Evolutionary conservation across 2,113 vertebrate species (phyloP).

Genomic region (Archilochus colubris): DNA sequence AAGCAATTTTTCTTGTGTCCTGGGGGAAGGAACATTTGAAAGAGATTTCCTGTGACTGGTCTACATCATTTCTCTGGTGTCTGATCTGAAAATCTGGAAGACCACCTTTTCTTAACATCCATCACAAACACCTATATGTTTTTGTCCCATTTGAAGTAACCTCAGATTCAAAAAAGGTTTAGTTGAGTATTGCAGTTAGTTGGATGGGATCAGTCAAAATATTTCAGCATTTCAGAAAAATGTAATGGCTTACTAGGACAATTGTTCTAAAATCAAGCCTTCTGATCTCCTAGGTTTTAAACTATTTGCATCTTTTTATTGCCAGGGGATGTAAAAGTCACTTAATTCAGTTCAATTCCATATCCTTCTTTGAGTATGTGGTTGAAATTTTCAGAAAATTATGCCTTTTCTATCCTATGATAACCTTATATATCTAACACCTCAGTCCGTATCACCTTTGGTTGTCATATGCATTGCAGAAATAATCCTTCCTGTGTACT

Average conservation of each 20-base stretch:
- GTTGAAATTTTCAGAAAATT: not conserved
- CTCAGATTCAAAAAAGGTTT: not conserved
- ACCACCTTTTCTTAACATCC: not conserved
- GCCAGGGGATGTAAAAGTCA: not conserved
- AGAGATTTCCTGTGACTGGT: constrained; percentile 66
- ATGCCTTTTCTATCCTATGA: not conserved
- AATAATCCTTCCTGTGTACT: not conserved
- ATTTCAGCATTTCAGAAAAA: not conserved
- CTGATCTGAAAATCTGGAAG: constrained; percentile 28
- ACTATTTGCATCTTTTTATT: not conserved
- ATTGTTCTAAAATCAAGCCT: not conserved
- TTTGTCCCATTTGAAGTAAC: not conserved
- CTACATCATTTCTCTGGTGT: constrained; percentile 41
- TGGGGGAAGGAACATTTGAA: constrained; percentile 51
- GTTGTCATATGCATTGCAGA: not conserved
- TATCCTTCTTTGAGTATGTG: not conserved
- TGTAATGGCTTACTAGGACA: not conserved
- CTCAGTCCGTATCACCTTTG: not conserved
- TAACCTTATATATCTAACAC: not conserved
- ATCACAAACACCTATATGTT: not conserved
- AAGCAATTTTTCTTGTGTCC: constrained; percentile 69
- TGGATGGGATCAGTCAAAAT: not conserved
- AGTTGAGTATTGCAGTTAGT: not conserved
- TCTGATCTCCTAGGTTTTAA: not conserved
- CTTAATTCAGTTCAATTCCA: not conserved